Evolutionary conservation across 2,888 invertebrate species (phyloP).

Genomic region (Tenthredo scrophulariae): DNA sequence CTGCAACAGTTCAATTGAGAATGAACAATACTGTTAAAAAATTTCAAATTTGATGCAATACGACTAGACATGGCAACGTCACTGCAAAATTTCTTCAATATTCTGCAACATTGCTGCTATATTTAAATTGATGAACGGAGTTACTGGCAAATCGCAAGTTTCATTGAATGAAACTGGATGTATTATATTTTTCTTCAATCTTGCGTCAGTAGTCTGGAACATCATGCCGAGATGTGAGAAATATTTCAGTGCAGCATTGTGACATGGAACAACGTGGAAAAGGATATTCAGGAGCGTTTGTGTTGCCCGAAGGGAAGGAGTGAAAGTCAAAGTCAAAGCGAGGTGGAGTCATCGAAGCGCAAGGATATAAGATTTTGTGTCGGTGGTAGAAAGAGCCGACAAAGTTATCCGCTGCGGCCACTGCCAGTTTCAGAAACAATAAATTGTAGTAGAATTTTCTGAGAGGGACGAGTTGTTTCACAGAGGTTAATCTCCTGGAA

Average conservation of each 20-base stretch:
- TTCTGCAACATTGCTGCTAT: background rate
- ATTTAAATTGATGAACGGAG: background rate
- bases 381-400: slow-evolving; percentile 13
- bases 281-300: background rate
- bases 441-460: background rate
- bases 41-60: no score
- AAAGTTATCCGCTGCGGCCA: background rate
- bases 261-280: background rate
- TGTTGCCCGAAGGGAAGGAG: background rate
- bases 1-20: no score
- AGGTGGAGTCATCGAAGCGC: background rate
- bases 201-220: background rate
- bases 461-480: slow-evolving; percentile 14
- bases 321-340: background rate
- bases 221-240: background rate
- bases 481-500: slow-evolving; percentile 23
- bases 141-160: background rate
- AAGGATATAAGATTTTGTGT: background rate
- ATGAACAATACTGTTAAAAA: no score
- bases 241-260: background rate
- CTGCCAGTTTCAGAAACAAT: background rate
- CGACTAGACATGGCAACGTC: background rate
- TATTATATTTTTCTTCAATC: background rate
- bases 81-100: background rate
- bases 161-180: no score